Base-by-base conservation (phyloP, 2,888 invertebrate species). In the Falcaria lacertinaria region DNA sequence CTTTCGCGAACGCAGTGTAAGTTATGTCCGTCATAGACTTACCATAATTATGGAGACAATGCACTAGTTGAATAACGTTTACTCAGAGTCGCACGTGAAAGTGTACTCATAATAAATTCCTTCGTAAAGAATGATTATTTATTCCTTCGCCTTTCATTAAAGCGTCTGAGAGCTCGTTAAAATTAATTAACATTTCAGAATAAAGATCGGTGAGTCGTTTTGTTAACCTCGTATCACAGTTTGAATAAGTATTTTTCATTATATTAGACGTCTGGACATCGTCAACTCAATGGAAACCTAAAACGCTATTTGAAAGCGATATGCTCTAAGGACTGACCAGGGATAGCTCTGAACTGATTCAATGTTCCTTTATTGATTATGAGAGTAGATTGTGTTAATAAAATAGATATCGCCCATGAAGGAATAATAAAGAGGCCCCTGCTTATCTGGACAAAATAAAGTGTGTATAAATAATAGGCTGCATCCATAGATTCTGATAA, bases 21-120 rank as follows among this genome's bases (percentile, higher is more conserved):
- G 51, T 59, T 56, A 61, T 53, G 43, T 48, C 54, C 40, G 45
- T 43, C 52, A 52, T 60, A 63, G 64, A 59, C 57, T 63, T 60
- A 59, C 54, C 65, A 71, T 74, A 69, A 71, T 69, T 66, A 70
- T 58, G 60, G 60, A 65, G 68, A 74, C 72, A 79, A 75, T 72
- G 58, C 63, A 56, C 61, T 60, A 60, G 64, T 69, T 61, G 68
- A 63, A 62, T 58, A 61, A 54, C 54, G 43, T 57, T 56, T 45
- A 25, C 50, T 4, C 19, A 6, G 19, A 4, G 19, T 4, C 19
- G 19, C 6, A 55, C 35, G 51, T 51, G 62, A 65, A 74, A 69
- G 60, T 69, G 68, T 61, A 40, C 61, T 68, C 68, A 72, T 74
- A 73, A 65, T 40, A 64, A 61, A 71, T 74, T 74, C 68, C 64